Base-by-base conservation (phyloP, 2,797 vertebrate species). In the Selene dorsalis region DNA sequence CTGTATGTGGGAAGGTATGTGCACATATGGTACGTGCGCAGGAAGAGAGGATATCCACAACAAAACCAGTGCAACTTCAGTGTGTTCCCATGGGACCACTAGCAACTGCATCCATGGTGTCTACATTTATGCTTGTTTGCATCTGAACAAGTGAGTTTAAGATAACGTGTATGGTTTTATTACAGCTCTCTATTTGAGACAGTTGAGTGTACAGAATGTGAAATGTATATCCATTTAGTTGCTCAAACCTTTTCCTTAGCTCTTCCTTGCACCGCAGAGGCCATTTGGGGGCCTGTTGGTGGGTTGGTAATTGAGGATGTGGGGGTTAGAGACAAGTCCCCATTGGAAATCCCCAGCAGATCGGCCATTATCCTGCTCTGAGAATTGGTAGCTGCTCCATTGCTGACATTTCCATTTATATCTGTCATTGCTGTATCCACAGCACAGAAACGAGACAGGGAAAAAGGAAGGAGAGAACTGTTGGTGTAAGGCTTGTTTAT, bases 361-460 rank as follows among this genome's bases (percentile, higher is more conserved):
- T 79, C 70, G 26, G 60, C 84, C 75, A 88, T 91, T 90, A 91
- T 91, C 81, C 74, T 3, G 26, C 8, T 3, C 67, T 72, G 81
- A 80, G 80, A 71, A 75, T 70, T 66, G 77, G 58, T 60, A 68
- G 80, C 80, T 84, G 78, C 69, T 79, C 63, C 48, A n/a, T 69
- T n/a, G 75, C 83, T 86, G 86, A 89, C 88, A 86, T 84, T 86
- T 88, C 83, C 84, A 88, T 90, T 90, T 83, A 85, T 87, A 82
- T 80, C 76, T 88, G 87, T 85, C 84, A 73, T 50, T n/a, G 87
- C 85, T 80, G 41, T 63, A 77, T 85, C 39, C 69, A 0, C 16
- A 17, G 69, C 35, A 64, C 22, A n/a, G 43, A 72, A 82, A 69
- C 2, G 26, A 73, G 72, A 69, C 12, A 30, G 35, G 38, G 38